Evolutionary conservation across 1,140 invertebrate genomes (phyloP), one percentile per base, ranked within the genome.

Genomic region (Ridgeia piscesae): DNA sequence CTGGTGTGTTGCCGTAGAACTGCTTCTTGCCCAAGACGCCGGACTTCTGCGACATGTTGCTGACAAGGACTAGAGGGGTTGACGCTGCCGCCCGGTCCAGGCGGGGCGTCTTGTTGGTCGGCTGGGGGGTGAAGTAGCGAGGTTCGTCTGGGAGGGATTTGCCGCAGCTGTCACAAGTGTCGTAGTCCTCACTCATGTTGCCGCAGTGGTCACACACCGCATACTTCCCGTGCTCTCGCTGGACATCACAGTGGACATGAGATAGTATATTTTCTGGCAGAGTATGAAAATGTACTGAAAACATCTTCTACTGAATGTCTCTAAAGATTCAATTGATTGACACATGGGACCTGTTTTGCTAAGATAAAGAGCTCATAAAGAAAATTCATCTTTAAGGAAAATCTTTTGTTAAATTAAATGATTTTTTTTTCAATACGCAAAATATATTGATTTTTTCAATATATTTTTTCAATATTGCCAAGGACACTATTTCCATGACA

Each of bases 131-230:
- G 93, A 96, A 95, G 0, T 95, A 94, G 94, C 97, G 97, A 0
- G 96, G 96, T 93, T 96, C 95, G n/a, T 96, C 96, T 11, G 96
- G 95, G 34, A 97, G 93, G 95, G 96, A 96, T 93, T 95, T 96
- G 93, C 95, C 95, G 95, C 97, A 97, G 94, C 97, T 96, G 95
- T 97, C 96, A 95, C 97, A 98, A 90, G 96, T 97, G 94, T 97
- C 97, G 94, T 98, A 97, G 95, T 98, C 97, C 94, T 96, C 96
- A 31, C 97, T 97, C 89, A 97, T 97, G 93, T 97, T 97, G 34
- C 97, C 97, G 94, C 97, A 98, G 92, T 96, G 96, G 91, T 97
- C 96, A 95, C 97, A 98, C 0, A 98, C 96, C 33, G 97, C 97
- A 91, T 97, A 95, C 95, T 97, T 97, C 88, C 97, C 97, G 33